These are phyloP conservation scores for Meriones psammophilus DNA, from an alignment of 2,797 vertebrate genomes.

Conservation along the genomic window DNA sequence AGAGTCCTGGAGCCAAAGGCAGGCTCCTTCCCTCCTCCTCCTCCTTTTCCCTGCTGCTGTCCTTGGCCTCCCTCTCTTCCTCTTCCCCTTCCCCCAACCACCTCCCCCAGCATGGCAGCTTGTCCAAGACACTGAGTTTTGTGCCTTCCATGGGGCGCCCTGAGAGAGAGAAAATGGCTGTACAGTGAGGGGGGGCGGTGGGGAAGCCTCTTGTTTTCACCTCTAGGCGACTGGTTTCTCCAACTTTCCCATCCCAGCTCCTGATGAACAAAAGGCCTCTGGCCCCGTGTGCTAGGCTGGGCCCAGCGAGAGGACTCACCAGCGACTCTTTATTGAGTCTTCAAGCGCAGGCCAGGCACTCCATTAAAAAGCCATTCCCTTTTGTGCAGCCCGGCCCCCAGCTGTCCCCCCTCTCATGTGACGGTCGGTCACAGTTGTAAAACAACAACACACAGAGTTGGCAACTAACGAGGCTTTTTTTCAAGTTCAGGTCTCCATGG, in stretches of 20 bases:
- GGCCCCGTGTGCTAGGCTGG: constrained; percentile 83
- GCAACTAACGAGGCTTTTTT: constrained; percentile 90
- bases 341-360: constrained; percentile 90
- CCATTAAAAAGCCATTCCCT: constrained; percentile 93
- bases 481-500: constrained; percentile 89
- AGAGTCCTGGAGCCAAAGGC: not conserved
- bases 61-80: not conserved
- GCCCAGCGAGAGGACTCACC: constrained; percentile 87
- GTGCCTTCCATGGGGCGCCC: constrained; percentile 76
- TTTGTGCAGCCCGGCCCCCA: constrained; percentile 90
- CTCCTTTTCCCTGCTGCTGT: not conserved
- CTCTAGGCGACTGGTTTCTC: constrained; percentile 80
- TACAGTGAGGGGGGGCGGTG: constrained; percentile 70
- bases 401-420: constrained; percentile 92
- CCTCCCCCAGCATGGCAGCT: constrained; percentile 72
- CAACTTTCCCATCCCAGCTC: constrained; percentile 88
- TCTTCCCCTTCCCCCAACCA: constrained; percentile 13
- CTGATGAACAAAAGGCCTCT: constrained; percentile 87
- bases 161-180: constrained; percentile 81
- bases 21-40: not conserved
- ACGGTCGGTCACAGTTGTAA: constrained; percentile 91
- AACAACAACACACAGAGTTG: constrained; percentile 91
- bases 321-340: constrained; percentile 90
- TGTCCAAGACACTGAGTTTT: constrained; percentile 80
- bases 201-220: constrained; percentile 80